Conservation (phyloP, 2,797 vertebrate genomes). For the Enteromius afrohamiltoni region DNA sequence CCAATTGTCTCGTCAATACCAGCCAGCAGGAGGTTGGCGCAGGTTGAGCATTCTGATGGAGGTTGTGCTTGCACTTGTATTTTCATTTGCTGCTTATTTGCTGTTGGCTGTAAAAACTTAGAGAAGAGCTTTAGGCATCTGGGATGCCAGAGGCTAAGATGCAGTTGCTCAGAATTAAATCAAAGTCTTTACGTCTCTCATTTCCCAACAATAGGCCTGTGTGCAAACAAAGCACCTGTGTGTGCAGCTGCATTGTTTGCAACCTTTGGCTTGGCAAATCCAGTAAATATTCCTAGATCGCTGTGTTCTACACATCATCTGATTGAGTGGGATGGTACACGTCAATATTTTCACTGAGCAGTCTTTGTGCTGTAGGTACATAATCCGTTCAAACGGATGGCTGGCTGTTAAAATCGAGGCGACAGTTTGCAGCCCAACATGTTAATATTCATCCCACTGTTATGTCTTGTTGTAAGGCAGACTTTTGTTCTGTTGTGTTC, state of each 20-base stretch:
- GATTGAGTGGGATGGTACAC: conserved; percentile 41
- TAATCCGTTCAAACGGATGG: conserved; percentile 34
- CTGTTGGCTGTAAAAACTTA: background rate
- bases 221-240: conserved; percentile 36
- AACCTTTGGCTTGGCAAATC: conserved; percentile 32
- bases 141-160: conserved; percentile 35
- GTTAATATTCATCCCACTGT: conserved; percentile 54
- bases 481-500: conserved; percentile 46
- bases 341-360: conserved; percentile 43
- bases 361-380: conserved; percentile 35
- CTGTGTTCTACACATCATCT: conserved; percentile 29
- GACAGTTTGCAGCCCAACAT: conserved; percentile 25
- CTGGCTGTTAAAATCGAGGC: conserved; percentile 12
- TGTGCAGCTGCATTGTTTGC: conserved; percentile 19
- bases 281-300: conserved; percentile 27
- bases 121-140: conserved; percentile 21
- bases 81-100: conserved; percentile 19
- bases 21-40: background rate
- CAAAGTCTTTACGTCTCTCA: conserved; percentile 35
- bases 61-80: conserved; percentile 28
- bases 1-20: conserved; percentile 51
- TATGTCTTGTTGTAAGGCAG: conserved; percentile 46
- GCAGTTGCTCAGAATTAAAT: conserved; percentile 34
- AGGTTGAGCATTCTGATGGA: background rate
- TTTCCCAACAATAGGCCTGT: conserved; percentile 24